Evolutionary conservation across 2,888 invertebrate species (phyloP).

Genomic region (Phragmatobia fuliginosa): DNA sequence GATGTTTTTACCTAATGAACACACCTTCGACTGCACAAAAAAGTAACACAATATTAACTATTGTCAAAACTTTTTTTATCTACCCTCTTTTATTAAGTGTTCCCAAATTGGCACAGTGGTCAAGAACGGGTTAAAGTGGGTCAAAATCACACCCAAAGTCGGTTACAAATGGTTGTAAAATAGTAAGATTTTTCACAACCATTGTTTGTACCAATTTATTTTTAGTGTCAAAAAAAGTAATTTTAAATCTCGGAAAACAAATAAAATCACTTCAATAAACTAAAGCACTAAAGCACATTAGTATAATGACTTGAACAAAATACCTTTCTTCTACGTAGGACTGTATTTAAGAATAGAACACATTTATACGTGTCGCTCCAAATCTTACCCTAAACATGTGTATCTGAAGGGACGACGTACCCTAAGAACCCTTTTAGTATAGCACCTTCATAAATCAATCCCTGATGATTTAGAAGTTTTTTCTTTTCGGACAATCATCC

Average conservation of each 20-base stretch:
- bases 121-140: too few species aligned
- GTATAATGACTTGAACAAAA: background rate
- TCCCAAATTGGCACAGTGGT: too few species aligned
- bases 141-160: too few species aligned
- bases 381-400: constrained; percentile 60
- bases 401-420: constrained; percentile 42
- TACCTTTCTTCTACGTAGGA: background rate
- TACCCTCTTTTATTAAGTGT: too few species aligned
- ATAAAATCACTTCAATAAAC: background rate
- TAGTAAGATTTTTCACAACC: too few species aligned
- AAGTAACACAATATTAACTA: too few species aligned
- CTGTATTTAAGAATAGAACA: constrained; percentile 49
- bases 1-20: too few species aligned
- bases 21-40: too few species aligned
- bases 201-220: background rate
- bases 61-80: too few species aligned
- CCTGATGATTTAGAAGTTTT: constrained; percentile 71
- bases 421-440: constrained; percentile 56
- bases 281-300: constrained; percentile 9
- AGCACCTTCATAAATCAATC: constrained; percentile 54
- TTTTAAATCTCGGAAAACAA: background rate
- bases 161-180: too few species aligned
- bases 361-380: constrained; percentile 65
- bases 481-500: constrained; percentile 46
- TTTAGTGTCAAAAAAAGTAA: background rate